phyloP scores from a whole-genome alignment of 2,797 vertebrate species.

The Mastacembelus armatus region DNA sequence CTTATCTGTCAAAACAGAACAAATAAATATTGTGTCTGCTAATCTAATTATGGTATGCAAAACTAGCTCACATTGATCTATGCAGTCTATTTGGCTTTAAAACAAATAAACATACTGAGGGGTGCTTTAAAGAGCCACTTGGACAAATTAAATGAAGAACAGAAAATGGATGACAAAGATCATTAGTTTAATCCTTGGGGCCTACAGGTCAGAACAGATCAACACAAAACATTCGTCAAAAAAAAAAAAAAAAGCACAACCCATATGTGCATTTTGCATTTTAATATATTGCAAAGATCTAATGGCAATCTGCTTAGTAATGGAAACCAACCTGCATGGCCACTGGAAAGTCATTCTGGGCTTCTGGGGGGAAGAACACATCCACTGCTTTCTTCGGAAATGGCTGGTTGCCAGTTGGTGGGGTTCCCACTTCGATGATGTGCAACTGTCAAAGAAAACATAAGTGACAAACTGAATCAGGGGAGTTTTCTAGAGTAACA shows the following conservation, averaged over 20 bases:
- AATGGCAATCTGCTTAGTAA: not conserved
- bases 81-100: not conserved
- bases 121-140: not conserved
- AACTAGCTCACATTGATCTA: not conserved
- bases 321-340: constrained; percentile 93
- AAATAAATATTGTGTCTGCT: not conserved
- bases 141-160: not conserved
- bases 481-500: not conserved
- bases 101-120: not conserved
- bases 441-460: constrained; percentile 86
- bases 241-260: too few relatives aligned
- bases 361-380: constrained; percentile 99
- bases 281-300: too few relatives aligned
- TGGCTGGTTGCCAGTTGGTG: constrained; percentile 95
- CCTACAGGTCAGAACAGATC: not conserved
- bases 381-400: constrained; percentile 99
- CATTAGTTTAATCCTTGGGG: not conserved
- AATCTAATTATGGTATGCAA: not conserved
- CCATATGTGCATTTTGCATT: not conserved
- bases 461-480: not conserved
- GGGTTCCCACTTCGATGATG: constrained; percentile 98
- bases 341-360: constrained; percentile 98
- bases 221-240: not conserved
- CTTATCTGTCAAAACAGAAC: constrained; percentile 87
- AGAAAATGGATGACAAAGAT: not conserved